These are phyloP conservation scores for Hyaena hyaena DNA, from an alignment of 2,113 vertebrate genomes.

Conservation along the genomic window DNA sequence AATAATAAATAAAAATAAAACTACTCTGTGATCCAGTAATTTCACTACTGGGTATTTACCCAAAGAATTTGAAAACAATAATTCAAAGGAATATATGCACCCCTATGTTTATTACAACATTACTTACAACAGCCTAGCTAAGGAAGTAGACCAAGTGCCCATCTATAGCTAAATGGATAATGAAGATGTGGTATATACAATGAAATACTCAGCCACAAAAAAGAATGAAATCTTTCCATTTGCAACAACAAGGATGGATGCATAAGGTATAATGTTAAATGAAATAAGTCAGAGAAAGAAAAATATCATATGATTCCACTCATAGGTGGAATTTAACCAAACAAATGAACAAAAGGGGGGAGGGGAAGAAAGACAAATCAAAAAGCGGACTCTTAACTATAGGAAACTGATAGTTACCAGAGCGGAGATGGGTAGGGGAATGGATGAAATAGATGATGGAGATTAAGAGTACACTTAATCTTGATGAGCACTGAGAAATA, in stretches of 20 bases:
- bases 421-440: neutral
- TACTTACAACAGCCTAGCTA: neutral
- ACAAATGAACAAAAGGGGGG: neutral
- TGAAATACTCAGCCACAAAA: neutral
- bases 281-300: neutral
- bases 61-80: neutral
- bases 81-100: neutral
- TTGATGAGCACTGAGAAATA: neutral
- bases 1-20: neutral
- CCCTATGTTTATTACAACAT: neutral
- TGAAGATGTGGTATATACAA: neutral
- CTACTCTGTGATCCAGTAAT: neutral
- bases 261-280: neutral
- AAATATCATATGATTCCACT: neutral
- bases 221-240: neutral
- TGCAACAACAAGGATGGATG: neutral
- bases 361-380: neutral
- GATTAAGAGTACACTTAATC: neutral
- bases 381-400: neutral
- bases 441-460: neutral
- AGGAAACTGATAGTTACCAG: neutral
- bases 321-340: neutral
- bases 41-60: neutral
- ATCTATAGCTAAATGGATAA: neutral
- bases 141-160: neutral